Evolutionary conservation across 2,113 vertebrate genomes (phyloP).

Genomic region (Ammodytes dubius): DNA sequence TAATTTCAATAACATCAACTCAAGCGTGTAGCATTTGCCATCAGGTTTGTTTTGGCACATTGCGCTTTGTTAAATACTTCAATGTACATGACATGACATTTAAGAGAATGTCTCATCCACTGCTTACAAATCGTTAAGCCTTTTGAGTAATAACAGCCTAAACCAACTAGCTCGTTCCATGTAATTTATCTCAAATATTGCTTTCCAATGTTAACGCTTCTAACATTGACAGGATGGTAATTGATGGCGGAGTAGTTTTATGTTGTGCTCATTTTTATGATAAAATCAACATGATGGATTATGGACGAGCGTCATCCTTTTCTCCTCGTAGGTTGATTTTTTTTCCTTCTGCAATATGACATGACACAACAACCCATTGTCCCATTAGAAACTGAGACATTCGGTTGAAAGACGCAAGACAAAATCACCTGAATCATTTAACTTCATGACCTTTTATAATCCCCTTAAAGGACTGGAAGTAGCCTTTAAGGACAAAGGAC

Average conservation of each 20-base stretch:
- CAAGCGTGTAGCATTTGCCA: neutral
- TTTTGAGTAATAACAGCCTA: conserved; percentile 36
- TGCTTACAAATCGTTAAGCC: conserved; percentile 35
- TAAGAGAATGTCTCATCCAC: conserved; percentile 42
- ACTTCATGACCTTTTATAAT: neutral
- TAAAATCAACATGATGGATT: neutral
- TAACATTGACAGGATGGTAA: neutral
- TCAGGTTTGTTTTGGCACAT: neutral
- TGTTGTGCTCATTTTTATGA: neutral
- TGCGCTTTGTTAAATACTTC: conserved; percentile 23
- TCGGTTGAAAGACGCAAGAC: neutral
- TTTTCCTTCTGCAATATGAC: neutral
- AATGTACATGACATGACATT: conserved; percentile 44
- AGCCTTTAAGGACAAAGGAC: conserved; percentile 4
- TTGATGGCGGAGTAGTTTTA: neutral
- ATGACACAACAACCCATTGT: neutral
- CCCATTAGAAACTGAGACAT: neutral
- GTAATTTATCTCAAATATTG: conserved; percentile 39
- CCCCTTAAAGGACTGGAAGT: neutral
- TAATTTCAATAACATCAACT: neutral
- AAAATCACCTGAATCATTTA: neutral
- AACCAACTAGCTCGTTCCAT: conserved; percentile 25
- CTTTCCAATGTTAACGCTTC: conserved; percentile 11
- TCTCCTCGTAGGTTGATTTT: neutral
- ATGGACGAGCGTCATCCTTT: neutral